A percentile compares a stretch with the other conserved stretches of the same genome.
Evolutionary conservation across 2,888 invertebrate genomes (phyloP).

Genomic region (Zeuzera pyrina): DNA sequence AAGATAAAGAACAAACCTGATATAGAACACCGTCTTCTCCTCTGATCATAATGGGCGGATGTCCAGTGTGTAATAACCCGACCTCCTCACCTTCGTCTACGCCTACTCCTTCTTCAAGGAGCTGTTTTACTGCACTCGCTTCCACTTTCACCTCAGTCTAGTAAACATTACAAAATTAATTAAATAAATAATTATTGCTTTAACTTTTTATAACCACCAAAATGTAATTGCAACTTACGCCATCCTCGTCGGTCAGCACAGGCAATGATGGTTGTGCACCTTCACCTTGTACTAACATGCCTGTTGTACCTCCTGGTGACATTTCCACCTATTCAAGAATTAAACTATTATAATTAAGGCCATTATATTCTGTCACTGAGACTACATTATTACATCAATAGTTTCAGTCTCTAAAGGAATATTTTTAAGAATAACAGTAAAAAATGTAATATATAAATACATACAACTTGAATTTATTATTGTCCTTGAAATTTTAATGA

Average conservation of each 20-base stretch:
- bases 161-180: too few relatives aligned
- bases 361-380: too few relatives aligned
- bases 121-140: constrained; percentile 74
- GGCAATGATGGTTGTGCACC: constrained; percentile 60
- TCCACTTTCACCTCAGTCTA: constrained; percentile 63
- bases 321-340: constrained; percentile 60
- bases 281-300: constrained; percentile 70
- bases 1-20: constrained; percentile 60
- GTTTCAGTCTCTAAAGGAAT: too few relatives aligned
- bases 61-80: constrained; percentile 44
- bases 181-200: too few relatives aligned
- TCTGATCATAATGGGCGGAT: constrained; percentile 82
- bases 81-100: constrained; percentile 58
- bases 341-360: too few relatives aligned
- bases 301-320: constrained; percentile 77
- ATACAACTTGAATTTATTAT: too few relatives aligned
- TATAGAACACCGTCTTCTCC: constrained; percentile 89
- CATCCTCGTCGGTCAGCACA: constrained; percentile 61
- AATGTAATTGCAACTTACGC: too few relatives aligned
- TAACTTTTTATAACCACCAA: too few relatives aligned
- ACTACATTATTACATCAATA: too few relatives aligned
- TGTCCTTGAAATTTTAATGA: too few relatives aligned
- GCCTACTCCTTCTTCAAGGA: constrained; percentile 53
- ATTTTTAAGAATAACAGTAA: too few relatives aligned
- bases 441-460: too few relatives aligned